A percentile compares a stretch with the other conserved stretches of the same genome.
phyloP scores from a whole-genome alignment of 2,113 vertebrate species.

The Aplodontia rufa region DNA sequence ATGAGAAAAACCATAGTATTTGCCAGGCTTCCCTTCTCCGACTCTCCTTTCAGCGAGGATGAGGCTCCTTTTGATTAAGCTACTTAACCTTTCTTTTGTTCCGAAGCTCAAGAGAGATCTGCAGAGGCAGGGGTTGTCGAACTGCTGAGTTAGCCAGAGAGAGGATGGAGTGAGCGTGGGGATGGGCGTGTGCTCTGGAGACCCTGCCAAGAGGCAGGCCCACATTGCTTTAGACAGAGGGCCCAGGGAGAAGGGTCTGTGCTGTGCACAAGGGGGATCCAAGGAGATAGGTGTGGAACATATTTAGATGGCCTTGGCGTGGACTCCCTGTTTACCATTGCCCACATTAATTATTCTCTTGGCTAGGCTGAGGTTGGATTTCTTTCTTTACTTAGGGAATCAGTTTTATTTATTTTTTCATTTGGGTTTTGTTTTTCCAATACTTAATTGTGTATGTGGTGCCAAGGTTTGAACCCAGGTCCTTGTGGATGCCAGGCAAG shows the following conservation, averaged over 20 bases:
- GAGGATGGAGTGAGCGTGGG: neutral
- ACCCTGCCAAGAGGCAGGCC: neutral
- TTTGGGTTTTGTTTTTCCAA: too few species aligned
- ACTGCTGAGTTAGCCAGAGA: neutral
- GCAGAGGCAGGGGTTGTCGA: neutral
- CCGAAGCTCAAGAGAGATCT: neutral
- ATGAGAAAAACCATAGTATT: neutral
- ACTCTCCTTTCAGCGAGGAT: neutral
- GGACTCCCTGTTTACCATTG: neutral
- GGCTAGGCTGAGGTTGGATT: neutral
- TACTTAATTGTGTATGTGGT: too few species aligned
- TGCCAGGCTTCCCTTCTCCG: neutral
- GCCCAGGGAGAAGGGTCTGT: neutral
- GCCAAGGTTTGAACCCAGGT: too few species aligned
- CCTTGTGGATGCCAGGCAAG: too few species aligned
- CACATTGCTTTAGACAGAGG: neutral
- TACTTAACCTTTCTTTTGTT: neutral
- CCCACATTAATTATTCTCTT: neutral
- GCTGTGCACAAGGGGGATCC: too few species aligned
- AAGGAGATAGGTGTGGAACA: too few species aligned
- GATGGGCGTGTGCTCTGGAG: accelerated
- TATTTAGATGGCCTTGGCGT: neutral
- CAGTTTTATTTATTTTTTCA: too few species aligned
- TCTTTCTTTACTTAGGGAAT: too few species aligned
- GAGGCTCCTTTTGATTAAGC: neutral